Base-by-base conservation (phyloP, 1,140 invertebrate genomes). In the Diabrotica undecimpunctata region DNA sequence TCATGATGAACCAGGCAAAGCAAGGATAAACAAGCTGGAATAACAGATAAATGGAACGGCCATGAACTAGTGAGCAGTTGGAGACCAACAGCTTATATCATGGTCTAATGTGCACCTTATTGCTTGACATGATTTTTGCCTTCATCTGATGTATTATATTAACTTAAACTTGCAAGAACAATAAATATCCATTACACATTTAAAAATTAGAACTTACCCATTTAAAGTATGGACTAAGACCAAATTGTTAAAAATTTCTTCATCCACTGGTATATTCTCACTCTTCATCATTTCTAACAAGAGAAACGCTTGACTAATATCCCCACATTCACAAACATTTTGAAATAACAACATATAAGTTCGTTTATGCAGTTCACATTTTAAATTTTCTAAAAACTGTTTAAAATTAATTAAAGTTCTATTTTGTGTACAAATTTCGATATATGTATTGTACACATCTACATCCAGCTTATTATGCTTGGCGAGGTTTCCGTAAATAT, bases 251-350 rank as follows among this genome's bases (percentile, higher is more conserved):
- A 87, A 87, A 41, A 85, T 78, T 61, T 70, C 74, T 74, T 87
- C 84, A 70, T 82, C 84, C 2, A 85, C 77, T 36, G 82, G 78
- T n/a, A 86, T 67, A 8, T 78, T 73, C 65, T 79, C 75, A 13
- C 78, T 69, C 71, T 87, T 87, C 84, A 88, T 88, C 63, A 81
- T 80, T 55, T 83, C 79, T 41, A 88, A 77, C 7, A 88, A 81
- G 70, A 83, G 81, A 25, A 80, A 81, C 12, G 85, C 83, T 70
- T 85, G 81, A 63, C 84, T 80, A 14, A 87, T 77, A 72, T 87
- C 82, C 39, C 86, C 87, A 7, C 75, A 73, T 80, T 85, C 80
- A 73, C 82, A 86, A 62, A 81, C 73, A 70, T 79, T 76, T 66
- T 75, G 75, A 36, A 85, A 68, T 37, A 85, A 75, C 6, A 83